Evolutionary conservation across 2,888 invertebrate genomes (phyloP).

Genomic region (Dilophus febrilis): DNA sequence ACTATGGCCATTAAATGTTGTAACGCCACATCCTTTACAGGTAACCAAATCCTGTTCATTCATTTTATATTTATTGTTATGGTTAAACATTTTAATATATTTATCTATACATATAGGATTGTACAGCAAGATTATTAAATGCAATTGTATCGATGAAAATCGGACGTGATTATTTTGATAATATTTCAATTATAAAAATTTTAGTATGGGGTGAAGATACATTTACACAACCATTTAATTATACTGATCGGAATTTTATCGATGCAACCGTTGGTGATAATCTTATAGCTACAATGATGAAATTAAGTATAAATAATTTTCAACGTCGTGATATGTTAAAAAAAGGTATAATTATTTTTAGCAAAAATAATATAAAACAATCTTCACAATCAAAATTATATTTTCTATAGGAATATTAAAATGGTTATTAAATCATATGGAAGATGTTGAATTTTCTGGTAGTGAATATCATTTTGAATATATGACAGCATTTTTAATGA

Average conservation of each 20-base stretch:
- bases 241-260: neutral
- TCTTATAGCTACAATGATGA: constrained; percentile 2
- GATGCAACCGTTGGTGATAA: neutral
- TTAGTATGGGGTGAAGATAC: constrained; percentile 2
- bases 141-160: constrained; percentile 1
- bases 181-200: neutral
- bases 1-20: constrained; percentile 3
- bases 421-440: constrained; percentile 4
- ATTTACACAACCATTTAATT: neutral
- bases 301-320: neutral
- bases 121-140: constrained; percentile 4
- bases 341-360: neutral
- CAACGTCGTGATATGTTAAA: constrained; percentile 2
- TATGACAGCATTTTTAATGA: constrained; percentile 2
- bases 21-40: constrained; percentile 1
- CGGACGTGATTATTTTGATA: constrained; percentile 1
- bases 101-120: neutral
- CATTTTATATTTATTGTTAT: no score
- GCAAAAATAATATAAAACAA: neutral
- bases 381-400: neutral
- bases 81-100: neutral
- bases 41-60: neutral
- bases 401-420: constrained; percentile 1
- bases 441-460: neutral
- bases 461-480: constrained; percentile 4